Evolutionary conservation across 2,113 vertebrate species (phyloP), one percentile per base, ranked within the genome.

Genomic region (Urocynchramus pylzowi): DNA sequence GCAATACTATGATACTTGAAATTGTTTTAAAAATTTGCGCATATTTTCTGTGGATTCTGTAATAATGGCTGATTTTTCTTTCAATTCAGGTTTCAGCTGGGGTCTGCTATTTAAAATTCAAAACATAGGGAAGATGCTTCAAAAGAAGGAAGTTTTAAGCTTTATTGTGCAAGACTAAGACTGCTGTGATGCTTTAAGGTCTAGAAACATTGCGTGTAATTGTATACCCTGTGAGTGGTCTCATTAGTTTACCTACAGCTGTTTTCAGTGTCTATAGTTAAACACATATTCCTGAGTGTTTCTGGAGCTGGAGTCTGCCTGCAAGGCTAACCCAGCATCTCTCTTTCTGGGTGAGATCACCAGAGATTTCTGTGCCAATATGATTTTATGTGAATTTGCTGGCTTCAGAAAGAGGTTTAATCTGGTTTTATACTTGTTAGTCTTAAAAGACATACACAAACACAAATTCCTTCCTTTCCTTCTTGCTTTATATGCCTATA

Each of bases 201-300:
- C 45, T 93, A 45, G 79, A 85, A 90, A 68, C 0, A 0, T 76
- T 90, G 37, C 1, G 0, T 77, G 39, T 88, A 93, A 83, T 92
- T 92, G 63, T 39, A 35, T 70, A 59, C 41, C 52, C 47, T 71
- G 33, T 90, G 50, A 88, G 35, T 42, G 35, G 68, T 94, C 88
- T 93, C 83, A 57, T 92, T 90, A 85, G 37, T 90, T 93, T 89
- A 74, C 75, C 54, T 77, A 79, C 60, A 92, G 52, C 80, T 74
- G 54, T 65, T 95, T 70, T 50, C 56, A 56, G 79, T 50, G 47
- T 59, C 86, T 67, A 0, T 15, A 61, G 59, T 59, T 77, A 67
- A 77, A 33, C 30, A 61, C 12, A 3, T 65, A 61, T 63, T 81
- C 33, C 22, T 50, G 22, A 50, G 39, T 50, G 20, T 56, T 82